Evolutionary conservation across 2,888 invertebrate species (phyloP).

Genomic region (Caenorhabditis zanzibari): DNA sequence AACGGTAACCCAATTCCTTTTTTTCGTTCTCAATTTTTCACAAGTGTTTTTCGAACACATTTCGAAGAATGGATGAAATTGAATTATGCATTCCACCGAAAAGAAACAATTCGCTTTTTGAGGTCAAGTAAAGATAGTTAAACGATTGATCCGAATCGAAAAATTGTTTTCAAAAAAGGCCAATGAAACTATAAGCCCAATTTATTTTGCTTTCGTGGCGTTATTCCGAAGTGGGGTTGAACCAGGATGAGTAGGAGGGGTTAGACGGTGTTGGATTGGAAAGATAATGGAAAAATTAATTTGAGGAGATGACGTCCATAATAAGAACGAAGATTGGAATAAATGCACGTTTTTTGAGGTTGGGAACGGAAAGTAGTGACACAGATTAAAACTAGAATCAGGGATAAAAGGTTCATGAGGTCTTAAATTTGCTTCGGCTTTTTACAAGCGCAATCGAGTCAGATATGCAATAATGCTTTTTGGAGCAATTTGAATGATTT

Average conservation of each 20-base stretch:
- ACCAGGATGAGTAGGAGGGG: background rate
- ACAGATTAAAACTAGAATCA: too few species aligned
- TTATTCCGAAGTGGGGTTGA: slow-evolving; percentile 1
- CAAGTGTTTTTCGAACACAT: background rate
- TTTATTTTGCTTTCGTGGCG: slow-evolving; percentile 19
- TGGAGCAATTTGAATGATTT: too few species aligned
- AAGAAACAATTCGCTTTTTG: background rate
- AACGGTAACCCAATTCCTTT: background rate
- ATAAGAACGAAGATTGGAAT: background rate
- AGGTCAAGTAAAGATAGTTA: slow-evolving; percentile 3
- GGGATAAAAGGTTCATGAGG: too few species aligned
- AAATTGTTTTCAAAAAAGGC: background rate
- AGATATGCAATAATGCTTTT: too few species aligned
- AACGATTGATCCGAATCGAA: background rate
- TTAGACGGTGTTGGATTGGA: slow-evolving; percentile 3
- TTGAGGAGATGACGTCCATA: background rate
- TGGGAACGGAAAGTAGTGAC: background rate
- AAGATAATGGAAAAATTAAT: slow-evolving; percentile 5
- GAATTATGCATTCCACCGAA: background rate
- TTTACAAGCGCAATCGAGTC: too few species aligned
- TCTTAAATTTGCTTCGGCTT: too few species aligned
- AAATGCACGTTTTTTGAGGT: slow-evolving; percentile 11
- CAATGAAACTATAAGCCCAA: background rate
- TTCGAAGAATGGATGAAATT: background rate
- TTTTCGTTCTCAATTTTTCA: background rate